phyloP scores from a whole-genome alignment of 2,888 invertebrate species.

The Himalopsyche anomala region DNA sequence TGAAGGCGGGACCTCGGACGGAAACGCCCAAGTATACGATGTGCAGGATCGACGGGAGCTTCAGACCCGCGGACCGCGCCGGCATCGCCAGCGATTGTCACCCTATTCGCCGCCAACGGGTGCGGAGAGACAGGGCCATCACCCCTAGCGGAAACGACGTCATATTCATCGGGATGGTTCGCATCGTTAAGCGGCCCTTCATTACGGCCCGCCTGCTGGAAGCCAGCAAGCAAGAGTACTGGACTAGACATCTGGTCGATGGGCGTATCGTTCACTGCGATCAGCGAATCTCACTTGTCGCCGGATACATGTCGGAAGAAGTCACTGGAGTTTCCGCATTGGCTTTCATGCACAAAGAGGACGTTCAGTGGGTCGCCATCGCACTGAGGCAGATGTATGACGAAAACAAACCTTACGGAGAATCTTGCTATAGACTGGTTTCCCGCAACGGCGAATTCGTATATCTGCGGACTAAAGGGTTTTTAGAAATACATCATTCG shows the following conservation, averaged over 20 bases:
- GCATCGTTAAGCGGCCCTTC: constrained; percentile 80
- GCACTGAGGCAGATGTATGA: constrained; percentile 94
- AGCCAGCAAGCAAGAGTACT: constrained; percentile 88
- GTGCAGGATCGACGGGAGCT: constrained; percentile 82
- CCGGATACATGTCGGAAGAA: constrained; percentile 93
- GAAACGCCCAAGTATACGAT: constrained; percentile 84
- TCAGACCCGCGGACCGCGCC: constrained; percentile 78
- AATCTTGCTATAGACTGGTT: constrained; percentile 90
- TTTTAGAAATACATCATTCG: constrained; percentile 86
- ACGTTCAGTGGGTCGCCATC: constrained; percentile 92
- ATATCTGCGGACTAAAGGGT: constrained; percentile 89
- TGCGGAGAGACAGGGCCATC: constrained; percentile 75
- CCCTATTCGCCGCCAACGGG: constrained; percentile 75
- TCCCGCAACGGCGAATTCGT: constrained; percentile 90
- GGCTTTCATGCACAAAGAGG: constrained; percentile 92
- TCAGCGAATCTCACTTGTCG: constrained; percentile 91
- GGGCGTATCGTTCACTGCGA: constrained; percentile 94
- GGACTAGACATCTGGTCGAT: constrained; percentile 92
- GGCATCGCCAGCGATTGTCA: constrained; percentile 77
- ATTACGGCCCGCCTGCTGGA: constrained; percentile 81
- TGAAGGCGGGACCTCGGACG: constrained; percentile 83
- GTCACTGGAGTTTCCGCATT: constrained; percentile 93
- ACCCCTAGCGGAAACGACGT: constrained; percentile 80
- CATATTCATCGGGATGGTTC: constrained; percentile 85
- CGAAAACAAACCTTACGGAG: constrained; percentile 87